phyloP scores from a whole-genome alignment of 2,113 vertebrate genomes.

The Antechinus stuartii region DNA sequence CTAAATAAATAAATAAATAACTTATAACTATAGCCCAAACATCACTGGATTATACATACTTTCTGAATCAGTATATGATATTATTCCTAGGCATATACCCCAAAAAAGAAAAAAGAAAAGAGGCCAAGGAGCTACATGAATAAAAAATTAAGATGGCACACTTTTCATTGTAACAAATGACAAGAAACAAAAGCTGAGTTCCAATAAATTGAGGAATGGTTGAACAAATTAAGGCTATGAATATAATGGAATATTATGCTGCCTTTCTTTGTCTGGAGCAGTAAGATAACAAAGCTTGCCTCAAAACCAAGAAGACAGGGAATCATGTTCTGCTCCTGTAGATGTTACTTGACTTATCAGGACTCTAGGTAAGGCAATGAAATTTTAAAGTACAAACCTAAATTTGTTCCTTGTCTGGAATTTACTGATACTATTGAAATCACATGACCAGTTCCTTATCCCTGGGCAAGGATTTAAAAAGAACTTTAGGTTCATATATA shows the following conservation, averaged over 20 bases:
- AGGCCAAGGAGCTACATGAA: neutral
- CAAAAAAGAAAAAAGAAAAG: neutral
- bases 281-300: no score
- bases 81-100: neutral
- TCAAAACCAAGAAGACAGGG: no score
- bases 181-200: neutral
- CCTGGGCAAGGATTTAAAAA: neutral
- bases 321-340: no score
- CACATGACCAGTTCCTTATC: neutral
- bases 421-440: neutral
- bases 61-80: neutral
- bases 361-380: neutral
- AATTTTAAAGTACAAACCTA: neutral
- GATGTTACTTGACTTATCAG: no score
- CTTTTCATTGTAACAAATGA: neutral
- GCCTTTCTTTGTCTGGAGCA: no score
- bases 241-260: no score
- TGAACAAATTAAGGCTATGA: no score
- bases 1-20: neutral
- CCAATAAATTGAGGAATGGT: neutral
- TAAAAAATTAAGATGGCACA: neutral
- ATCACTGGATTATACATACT: neutral
- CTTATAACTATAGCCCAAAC: neutral
- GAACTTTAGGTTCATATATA: no score
- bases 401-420: neutral